Percentiles rank a stretch among this genome's conserved stretches.
phyloP scores from a whole-genome alignment of 2,888 invertebrate species.

The Volucella inanis region DNA sequence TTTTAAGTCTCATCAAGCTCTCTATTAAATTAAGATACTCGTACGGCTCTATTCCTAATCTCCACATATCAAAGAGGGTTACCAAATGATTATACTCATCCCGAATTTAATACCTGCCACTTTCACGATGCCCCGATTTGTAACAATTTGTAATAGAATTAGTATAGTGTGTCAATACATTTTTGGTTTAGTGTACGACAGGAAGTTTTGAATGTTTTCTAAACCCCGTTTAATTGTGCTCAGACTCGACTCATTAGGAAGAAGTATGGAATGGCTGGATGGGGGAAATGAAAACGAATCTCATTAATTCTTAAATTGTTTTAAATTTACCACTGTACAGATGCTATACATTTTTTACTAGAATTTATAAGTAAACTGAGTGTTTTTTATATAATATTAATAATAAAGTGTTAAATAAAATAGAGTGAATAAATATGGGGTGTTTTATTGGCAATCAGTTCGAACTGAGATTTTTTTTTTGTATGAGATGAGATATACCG shows the following conservation, averaged over 20 bases:
- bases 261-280: background rate
- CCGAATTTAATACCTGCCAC: too few species aligned
- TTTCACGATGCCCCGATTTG: too few species aligned
- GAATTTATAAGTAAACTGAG: constrained; percentile 46
- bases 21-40: background rate
- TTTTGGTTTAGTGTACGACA: constrained; percentile 37
- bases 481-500: too few species aligned
- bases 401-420: constrained; percentile 46
- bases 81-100: too few species aligned
- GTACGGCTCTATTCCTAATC: background rate
- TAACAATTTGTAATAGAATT: background rate
- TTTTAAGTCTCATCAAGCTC: background rate
- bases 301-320: constrained; percentile 66
- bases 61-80: background rate
- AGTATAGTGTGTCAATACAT: constrained; percentile 25
- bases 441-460: background rate
- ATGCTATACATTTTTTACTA: constrained; percentile 39
- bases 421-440: background rate
- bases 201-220: constrained; percentile 22
- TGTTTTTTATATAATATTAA: constrained; percentile 12
- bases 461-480: too few species aligned
- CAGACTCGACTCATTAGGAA: background rate
- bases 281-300: constrained; percentile 13
- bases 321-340: constrained; percentile 64
- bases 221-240: constrained; percentile 24